Conservation (phyloP, 2,888 invertebrate genomes). For the Colletes collaris region DNA sequence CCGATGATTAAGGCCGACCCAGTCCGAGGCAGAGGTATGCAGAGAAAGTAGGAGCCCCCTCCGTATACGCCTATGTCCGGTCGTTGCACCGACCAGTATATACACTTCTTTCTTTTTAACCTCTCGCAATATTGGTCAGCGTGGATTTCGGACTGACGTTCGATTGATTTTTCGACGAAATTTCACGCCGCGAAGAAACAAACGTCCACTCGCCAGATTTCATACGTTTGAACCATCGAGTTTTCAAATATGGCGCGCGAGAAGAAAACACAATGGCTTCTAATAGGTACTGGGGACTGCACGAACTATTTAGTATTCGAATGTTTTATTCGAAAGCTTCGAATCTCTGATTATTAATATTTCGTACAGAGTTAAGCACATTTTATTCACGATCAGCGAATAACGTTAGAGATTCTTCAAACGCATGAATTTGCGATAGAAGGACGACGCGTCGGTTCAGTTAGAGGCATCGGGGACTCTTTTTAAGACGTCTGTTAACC, state of each 20-base stretch:
- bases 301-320: too few relatives aligned
- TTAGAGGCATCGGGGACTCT: slow-evolving; percentile 2
- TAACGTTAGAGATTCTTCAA: too few relatives aligned
- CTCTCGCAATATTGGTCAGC: slow-evolving; percentile 16
- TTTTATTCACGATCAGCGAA: too few relatives aligned
- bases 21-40: slow-evolving; percentile 71
- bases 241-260: too few relatives aligned
- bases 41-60: slow-evolving; percentile 74
- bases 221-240: too few relatives aligned
- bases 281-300: too few relatives aligned
- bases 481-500: slow-evolving; percentile 13
- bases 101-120: slow-evolving; percentile 55
- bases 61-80: slow-evolving; percentile 70
- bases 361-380: too few relatives aligned
- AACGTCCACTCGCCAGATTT: too few relatives aligned
- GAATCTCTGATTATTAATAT: too few relatives aligned
- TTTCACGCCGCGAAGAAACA: too few relatives aligned
- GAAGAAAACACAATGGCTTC: too few relatives aligned
- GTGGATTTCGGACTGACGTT: slow-evolving; percentile 29
- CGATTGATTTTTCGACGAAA: background rate
- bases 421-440: slow-evolving; percentile 11
- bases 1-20: slow-evolving; percentile 73
- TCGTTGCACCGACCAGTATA: slow-evolving; percentile 67
- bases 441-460: slow-evolving; percentile 2
- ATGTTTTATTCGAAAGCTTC: too few relatives aligned